Evolutionary conservation across 2,797 vertebrate genomes (phyloP).

Genomic region (Natrix natrix): DNA sequence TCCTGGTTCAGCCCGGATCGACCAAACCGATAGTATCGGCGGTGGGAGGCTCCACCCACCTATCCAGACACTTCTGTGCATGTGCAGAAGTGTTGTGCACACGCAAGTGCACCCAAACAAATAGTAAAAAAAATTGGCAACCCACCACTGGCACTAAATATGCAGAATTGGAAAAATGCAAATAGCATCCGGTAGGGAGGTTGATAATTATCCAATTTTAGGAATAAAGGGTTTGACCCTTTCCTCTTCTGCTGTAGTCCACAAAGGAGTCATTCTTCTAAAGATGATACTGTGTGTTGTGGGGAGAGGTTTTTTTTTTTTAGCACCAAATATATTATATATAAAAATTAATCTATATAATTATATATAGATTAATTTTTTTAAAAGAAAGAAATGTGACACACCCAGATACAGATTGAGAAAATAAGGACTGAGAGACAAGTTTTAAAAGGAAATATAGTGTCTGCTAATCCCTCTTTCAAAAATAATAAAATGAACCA

Average conservation of each 20-base stretch:
- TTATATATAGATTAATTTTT: not conserved
- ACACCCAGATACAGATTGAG: not conserved
- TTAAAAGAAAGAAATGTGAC: not conserved
- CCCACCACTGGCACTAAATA: not conserved
- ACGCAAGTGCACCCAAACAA: too few species aligned
- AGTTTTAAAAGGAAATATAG: not conserved
- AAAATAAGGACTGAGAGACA: not conserved
- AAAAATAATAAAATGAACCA: not conserved
- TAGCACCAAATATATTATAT: not conserved
- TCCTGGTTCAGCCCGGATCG: too few species aligned
- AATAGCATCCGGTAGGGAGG: not conserved
- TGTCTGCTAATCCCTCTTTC: not conserved
- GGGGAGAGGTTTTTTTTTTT: not conserved
- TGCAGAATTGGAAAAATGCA: not conserved
- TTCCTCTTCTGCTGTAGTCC: not conserved
- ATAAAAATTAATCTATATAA: not conserved
- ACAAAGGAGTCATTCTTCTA: not conserved
- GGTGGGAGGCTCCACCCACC: too few species aligned
- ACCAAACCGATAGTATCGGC: too few species aligned
- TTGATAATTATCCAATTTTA: not conserved
- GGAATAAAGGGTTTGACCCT: not conserved
- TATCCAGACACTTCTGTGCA: too few species aligned
- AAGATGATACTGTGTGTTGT: not conserved
- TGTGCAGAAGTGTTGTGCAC: too few species aligned
- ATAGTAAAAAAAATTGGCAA: too few species aligned